Conservation (phyloP, 1,140 invertebrate species). For the Augochlora pura region DNA sequence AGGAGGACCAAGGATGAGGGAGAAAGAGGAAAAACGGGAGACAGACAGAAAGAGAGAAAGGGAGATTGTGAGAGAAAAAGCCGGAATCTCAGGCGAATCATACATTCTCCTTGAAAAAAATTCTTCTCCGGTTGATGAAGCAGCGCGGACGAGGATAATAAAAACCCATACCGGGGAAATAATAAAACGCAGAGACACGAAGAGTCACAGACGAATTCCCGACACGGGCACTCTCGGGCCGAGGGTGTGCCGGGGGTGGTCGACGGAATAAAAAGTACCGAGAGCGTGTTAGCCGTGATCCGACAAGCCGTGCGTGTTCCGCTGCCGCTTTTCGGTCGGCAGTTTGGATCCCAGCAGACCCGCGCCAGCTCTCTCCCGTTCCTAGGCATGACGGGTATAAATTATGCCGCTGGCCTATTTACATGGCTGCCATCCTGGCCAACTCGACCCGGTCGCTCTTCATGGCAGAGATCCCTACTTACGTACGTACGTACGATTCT, state of each 20-base stretch:
- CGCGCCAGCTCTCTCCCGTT: constrained; percentile 56
- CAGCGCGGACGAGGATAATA: background rate
- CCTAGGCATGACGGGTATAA: constrained; percentile 70
- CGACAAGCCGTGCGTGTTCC: constrained; percentile 60
- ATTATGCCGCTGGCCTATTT: constrained; percentile 77
- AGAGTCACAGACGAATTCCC: constrained; percentile 17
- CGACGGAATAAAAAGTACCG: constrained; percentile 24
- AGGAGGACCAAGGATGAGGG: too few relatives aligned
- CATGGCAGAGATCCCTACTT: constrained; percentile 58
- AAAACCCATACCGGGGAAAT: constrained; percentile 1
- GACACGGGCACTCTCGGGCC: background rate
- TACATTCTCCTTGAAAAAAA: too few relatives aligned
- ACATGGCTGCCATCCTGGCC: constrained; percentile 64
- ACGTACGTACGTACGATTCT: constrained; percentile 43
- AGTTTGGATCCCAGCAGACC: constrained; percentile 63
- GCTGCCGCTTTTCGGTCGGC: constrained; percentile 54
- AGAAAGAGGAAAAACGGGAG: too few relatives aligned
- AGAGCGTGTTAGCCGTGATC: constrained; percentile 44
- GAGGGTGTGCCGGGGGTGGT: background rate
- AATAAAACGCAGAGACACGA: constrained; percentile 30
- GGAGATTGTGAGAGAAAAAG: too few relatives aligned
- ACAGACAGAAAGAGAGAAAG: too few relatives aligned
- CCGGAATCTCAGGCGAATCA: too few relatives aligned
- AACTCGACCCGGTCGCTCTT: constrained; percentile 53
- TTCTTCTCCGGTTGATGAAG: background rate